Evolutionary conservation across 2,113 vertebrate genomes (phyloP).

Genomic region (Macquaria ambigua): DNA sequence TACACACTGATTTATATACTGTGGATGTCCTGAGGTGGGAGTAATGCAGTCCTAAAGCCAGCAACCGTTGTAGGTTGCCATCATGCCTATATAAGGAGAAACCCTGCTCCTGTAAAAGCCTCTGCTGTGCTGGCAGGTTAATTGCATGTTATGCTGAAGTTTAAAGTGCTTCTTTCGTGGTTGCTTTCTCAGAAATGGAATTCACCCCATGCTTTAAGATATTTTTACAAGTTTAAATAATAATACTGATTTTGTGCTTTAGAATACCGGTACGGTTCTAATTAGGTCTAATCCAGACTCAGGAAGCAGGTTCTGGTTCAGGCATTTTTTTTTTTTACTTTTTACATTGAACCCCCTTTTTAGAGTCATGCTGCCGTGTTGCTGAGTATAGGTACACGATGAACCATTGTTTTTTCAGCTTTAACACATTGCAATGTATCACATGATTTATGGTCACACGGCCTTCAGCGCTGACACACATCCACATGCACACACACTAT

Average conservation of each 20-base stretch:
- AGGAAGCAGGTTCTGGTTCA: conserved; percentile 50
- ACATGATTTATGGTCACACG: conserved; percentile 62
- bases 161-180: conserved; percentile 60
- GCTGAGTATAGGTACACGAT: conserved; percentile 52
- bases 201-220: conserved; percentile 55
- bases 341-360: conserved; percentile 42
- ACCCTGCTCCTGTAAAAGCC: conserved; percentile 46
- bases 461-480: conserved; percentile 46
- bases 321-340: neutral
- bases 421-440: conserved; percentile 58
- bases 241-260: conserved; percentile 64
- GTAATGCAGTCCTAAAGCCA: conserved; percentile 7
- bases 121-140: conserved; percentile 70
- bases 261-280: conserved; percentile 50
- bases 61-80: conserved; percentile 24
- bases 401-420: conserved; percentile 74
- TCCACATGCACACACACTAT: conserved; percentile 17
- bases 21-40: conserved; percentile 48
- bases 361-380: conserved; percentile 8
- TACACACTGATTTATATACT: conserved; percentile 48
- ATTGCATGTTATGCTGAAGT: conserved; percentile 65
- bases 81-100: conserved; percentile 70
- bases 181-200: conserved; percentile 67
- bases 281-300: conserved; percentile 63
- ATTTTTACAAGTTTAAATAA: conserved; percentile 74